phyloP scores from a whole-genome alignment of 2,113 vertebrate genomes.

The Odontesthes bonariensis region DNA sequence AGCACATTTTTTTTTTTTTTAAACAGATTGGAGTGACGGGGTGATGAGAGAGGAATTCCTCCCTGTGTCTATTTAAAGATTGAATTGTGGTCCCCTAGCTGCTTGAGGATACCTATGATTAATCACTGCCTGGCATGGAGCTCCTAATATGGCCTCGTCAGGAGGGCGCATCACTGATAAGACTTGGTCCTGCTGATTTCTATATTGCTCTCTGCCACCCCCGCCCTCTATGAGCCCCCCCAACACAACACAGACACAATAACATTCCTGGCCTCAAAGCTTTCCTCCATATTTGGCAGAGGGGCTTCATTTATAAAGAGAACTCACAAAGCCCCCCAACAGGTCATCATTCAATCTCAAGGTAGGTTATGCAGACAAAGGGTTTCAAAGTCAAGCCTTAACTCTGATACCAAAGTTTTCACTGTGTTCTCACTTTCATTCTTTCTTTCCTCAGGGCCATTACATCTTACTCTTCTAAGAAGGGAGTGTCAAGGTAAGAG shows the following conservation, averaged over 20 bases:
- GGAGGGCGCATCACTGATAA: conserved; percentile 70
- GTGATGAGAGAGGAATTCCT: conserved; percentile 61
- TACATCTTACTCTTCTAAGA: conserved; percentile 48
- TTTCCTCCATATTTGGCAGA: conserved; percentile 80
- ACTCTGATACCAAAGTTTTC: background rate
- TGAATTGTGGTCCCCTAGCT: conserved; percentile 47
- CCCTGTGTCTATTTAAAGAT: conserved; percentile 71
- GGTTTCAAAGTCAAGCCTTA: background rate
- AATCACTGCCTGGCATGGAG: conserved; percentile 52
- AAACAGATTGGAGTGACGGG: conserved; percentile 45
- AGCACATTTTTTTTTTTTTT: conserved; percentile 30
- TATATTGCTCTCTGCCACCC: conserved; percentile 69
- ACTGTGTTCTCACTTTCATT: conserved; percentile 10
- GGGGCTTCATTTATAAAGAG: conserved; percentile 80
- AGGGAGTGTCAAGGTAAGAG: conserved; percentile 66
- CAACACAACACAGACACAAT: conserved; percentile 71
- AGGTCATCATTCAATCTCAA: conserved; percentile 77
- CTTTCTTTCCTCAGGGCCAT: conserved; percentile 58
- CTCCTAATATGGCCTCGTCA: conserved; percentile 74
- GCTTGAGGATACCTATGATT: conserved; percentile 75
- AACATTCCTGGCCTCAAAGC: conserved; percentile 73
- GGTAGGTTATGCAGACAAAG: conserved; percentile 67
- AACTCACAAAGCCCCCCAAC: conserved; percentile 48
- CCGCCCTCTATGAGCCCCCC: conserved; percentile 46
- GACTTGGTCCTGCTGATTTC: conserved; percentile 70